phyloP scores from a whole-genome alignment of 2,113 vertebrate species.

The Elanus axillaris region DNA sequence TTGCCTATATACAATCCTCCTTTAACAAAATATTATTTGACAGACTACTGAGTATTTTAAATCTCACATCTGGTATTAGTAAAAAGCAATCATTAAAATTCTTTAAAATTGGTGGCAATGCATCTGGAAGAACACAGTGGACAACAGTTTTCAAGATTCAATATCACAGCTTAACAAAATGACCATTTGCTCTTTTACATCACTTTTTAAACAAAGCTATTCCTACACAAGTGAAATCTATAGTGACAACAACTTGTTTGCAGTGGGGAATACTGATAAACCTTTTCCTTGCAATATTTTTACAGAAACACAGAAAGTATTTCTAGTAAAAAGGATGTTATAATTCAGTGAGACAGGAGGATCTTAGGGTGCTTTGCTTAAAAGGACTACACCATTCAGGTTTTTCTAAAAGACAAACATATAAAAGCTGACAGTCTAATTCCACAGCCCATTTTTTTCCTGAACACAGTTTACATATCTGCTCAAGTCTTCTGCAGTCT shows the following conservation, averaged over 20 bases:
- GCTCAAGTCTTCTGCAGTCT: neutral
- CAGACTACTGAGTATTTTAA: neutral
- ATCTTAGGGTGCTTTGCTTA: neutral
- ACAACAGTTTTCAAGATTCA: conserved; percentile 38
- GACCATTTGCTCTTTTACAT: neutral
- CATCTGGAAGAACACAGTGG: neutral
- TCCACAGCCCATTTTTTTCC: neutral
- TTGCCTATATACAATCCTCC: neutral
- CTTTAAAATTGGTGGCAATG: neutral
- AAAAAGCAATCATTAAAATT: neutral
- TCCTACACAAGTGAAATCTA: neutral
- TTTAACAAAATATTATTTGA: neutral
- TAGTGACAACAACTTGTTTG: neutral
- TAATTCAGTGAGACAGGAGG: neutral
- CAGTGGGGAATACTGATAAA: neutral
- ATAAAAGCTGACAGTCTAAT: neutral
- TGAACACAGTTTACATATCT: neutral
- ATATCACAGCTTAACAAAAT: conserved; percentile 64
- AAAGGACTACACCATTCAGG: neutral
- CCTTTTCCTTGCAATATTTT: neutral
- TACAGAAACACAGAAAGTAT: neutral
- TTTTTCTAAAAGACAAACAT: neutral
- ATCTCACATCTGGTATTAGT: neutral
- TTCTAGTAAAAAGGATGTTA: neutral
- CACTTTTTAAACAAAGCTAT: neutral